Evolutionary conservation across 2,113 vertebrate genomes (phyloP), one percentile per base, ranked within the genome.

Genomic region (Stigmatopora nigra): DNA sequence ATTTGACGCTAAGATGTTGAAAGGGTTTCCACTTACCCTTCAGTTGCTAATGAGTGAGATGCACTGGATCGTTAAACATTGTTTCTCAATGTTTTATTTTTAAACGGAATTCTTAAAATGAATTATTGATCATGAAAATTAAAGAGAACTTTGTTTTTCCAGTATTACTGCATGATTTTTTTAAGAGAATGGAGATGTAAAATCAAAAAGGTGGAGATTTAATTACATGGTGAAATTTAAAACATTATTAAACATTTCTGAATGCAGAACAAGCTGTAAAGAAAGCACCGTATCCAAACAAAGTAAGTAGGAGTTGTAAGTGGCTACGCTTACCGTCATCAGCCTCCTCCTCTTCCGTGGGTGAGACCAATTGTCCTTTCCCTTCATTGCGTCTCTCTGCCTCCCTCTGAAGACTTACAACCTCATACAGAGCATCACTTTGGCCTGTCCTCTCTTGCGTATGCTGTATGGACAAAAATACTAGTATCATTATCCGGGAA

Each of bases 381-480:
- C 82, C 90, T 82, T 90, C 91, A 1, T 84, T 76, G 64, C 87
- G 90, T 81, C 87, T 91, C 72, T 96, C 93, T 20, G 93, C 92
- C 71, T 94, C 91, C 70, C 93, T 91, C 76, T 94, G 93, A 46
- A 99, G 91, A 81, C 93, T 98, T 78, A 93, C 90, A 77, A 99
- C 95, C 83, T 98, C 97, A 71, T 93, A 97, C 73, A 98, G 93
- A 2, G 91, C 89, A 62, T 98, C 97, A 61, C 92, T 93, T 52
- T 90, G 75, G 55, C 89, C 90, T 72, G 77, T 80, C 85, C 90
- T 92, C 25, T 91, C 91, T 69, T 91, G 87, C 72, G 87, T 90
- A 93, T 98, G 79, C 73, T 87, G 83, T 1, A 53, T 0, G 47
- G 15, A 76, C 36, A 78, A 13, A 46, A 19, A 77, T 13, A 66